Conservation (phyloP, 2,113 vertebrate species). For the Protomyctophum bolini region DNA sequence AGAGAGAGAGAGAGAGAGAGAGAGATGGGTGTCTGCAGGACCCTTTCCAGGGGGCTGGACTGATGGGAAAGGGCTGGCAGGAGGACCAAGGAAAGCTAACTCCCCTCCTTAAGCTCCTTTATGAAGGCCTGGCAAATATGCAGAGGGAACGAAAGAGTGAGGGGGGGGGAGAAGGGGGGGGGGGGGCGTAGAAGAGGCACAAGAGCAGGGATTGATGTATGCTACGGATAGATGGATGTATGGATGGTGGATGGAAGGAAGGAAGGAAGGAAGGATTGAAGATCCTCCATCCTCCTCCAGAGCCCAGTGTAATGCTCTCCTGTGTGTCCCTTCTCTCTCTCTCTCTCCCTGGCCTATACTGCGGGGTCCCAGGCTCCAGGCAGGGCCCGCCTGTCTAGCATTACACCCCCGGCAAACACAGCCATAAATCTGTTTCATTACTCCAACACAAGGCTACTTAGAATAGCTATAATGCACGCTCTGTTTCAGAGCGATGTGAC, state of each 20-base stretch:
- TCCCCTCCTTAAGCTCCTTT: slow-evolving; percentile 62
- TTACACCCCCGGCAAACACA: slow-evolving; percentile 42
- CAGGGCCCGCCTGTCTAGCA: slow-evolving; percentile 23
- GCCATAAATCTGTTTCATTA: slow-evolving; percentile 63
- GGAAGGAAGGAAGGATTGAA: slow-evolving; percentile 10
- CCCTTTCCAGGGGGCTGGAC: slow-evolving; percentile 72
- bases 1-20: no score
- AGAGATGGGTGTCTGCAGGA: slow-evolving; percentile 54
- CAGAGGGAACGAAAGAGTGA: slow-evolving; percentile 39
- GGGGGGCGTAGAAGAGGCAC: slow-evolving; percentile 20
- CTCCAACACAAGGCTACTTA: slow-evolving; percentile 44
- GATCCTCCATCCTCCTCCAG: slow-evolving; percentile 24
- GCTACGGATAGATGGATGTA: not conserved
- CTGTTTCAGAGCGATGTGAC: slow-evolving; percentile 53
- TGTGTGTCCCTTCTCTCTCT: not conserved
- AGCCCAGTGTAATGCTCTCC: slow-evolving; percentile 10
- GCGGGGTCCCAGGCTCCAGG: slow-evolving; percentile 46
- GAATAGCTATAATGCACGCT: slow-evolving; percentile 57
- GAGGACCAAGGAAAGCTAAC: slow-evolving; percentile 53
- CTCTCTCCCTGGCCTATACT: slow-evolving; percentile 13
- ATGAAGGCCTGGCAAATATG: slow-evolving; percentile 64
- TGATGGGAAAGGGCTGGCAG: slow-evolving; percentile 75
- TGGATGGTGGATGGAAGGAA: not conserved
- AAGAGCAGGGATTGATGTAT: slow-evolving; percentile 18
- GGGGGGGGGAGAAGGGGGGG: not conserved